Evolutionary conservation across 2,888 invertebrate species (phyloP).

Genomic region (Disparrhopalites patrizii): DNA sequence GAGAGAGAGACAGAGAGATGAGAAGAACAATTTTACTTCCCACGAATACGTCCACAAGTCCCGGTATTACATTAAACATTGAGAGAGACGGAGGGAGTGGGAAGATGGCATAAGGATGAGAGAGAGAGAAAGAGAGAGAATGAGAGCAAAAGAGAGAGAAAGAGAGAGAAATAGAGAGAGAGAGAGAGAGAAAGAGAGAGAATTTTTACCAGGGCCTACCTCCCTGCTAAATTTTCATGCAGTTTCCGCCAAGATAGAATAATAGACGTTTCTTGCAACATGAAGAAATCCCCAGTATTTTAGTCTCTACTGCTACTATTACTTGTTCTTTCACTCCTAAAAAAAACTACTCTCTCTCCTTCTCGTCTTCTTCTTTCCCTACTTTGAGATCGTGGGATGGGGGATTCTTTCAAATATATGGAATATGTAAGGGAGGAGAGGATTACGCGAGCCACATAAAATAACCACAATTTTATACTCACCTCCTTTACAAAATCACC

Average conservation of each 20-base stretch:
- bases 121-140: too few relatives aligned
- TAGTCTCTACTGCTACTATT: not conserved
- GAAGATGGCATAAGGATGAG: too few relatives aligned
- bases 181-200: too few relatives aligned
- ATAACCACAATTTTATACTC: too few relatives aligned
- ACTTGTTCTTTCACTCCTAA: not conserved
- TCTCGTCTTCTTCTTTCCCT: not conserved
- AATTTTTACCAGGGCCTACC: slow-evolving; percentile 10
- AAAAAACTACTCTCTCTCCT: not conserved
- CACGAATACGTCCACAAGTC: too few relatives aligned
- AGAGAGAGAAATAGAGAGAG: too few relatives aligned
- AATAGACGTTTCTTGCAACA: too few relatives aligned
- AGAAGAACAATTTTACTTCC: not conserved
- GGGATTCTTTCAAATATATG: not conserved
- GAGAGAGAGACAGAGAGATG: not conserved
- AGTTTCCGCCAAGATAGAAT: slow-evolving; percentile 18
- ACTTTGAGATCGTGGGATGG: not conserved
- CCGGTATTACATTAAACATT: slow-evolving; percentile 27
- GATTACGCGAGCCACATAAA: too few relatives aligned
- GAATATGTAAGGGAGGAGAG: not conserved
- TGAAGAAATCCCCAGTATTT: not conserved
- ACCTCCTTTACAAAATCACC: too few relatives aligned
- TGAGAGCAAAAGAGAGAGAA: too few relatives aligned
- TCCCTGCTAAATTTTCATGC: slow-evolving; percentile 27
- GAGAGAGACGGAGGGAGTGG: too few relatives aligned